These are phyloP conservation scores for Maniola hyperantus DNA, from an alignment of 2,888 invertebrate genomes.

Conservation along the genomic window DNA sequence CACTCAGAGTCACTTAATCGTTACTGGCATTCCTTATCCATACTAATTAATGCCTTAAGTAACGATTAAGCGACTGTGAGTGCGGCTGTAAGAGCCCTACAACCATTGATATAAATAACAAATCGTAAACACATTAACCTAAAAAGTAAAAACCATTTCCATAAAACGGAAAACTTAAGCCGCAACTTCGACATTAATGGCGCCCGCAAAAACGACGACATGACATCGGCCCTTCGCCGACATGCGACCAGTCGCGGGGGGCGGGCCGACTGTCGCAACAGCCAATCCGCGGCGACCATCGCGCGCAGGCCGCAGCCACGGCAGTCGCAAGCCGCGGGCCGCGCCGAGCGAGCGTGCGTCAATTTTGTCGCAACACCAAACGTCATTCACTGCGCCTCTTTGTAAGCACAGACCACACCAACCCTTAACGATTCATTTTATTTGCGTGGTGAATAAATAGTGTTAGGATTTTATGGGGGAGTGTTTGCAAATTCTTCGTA, in stretches of 20 bases:
- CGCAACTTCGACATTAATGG: background rate
- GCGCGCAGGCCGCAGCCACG: conserved; percentile 40
- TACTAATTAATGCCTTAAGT: too few species aligned
- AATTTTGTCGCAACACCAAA: conserved; percentile 37
- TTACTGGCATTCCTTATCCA: too few species aligned
- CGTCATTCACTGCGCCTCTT: background rate
- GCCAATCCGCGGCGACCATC: conserved; percentile 31
- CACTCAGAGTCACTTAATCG: too few species aligned
- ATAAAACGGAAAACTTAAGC: too few species aligned
- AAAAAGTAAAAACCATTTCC: too few species aligned
- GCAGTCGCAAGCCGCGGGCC: conserved; percentile 42
- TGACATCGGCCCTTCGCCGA: conserved; percentile 56
- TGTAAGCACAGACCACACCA: background rate
- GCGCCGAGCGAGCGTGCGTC: conserved; percentile 34
- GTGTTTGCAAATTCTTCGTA: too few species aligned
- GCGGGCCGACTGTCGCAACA: conserved; percentile 44
- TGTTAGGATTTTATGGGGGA: background rate
- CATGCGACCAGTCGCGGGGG: conserved; percentile 54
- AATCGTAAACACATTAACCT: too few species aligned
- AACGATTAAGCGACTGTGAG: too few species aligned
- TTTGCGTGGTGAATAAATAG: background rate
- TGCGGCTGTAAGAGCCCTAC: too few species aligned
- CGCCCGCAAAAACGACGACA: conserved; percentile 56
- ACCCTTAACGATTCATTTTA: background rate
- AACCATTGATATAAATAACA: too few species aligned